A percentile compares a stretch with the other conserved stretches of the same genome.
Evolutionary conservation across 2,888 invertebrate species (phyloP).

Genomic region (Microplitis deprimator): DNA sequence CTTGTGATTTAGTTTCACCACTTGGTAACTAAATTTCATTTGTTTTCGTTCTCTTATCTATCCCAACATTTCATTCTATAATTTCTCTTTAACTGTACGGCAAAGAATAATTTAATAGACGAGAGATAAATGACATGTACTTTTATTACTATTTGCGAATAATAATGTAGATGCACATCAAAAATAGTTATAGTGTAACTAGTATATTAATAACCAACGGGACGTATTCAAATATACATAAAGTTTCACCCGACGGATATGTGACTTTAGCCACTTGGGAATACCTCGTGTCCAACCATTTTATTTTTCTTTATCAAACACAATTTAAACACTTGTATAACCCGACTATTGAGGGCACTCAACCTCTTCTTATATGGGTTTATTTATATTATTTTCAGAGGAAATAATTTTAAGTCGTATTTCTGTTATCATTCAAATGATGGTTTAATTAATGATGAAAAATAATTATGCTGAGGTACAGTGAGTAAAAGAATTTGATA

Average conservation of each 20-base stretch:
- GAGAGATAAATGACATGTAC: neutral
- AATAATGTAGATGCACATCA: neutral
- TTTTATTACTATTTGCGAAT: neutral
- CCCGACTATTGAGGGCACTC: neutral
- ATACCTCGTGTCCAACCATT: neutral
- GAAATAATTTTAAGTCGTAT: neutral
- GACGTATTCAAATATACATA: neutral
- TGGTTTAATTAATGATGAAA: neutral
- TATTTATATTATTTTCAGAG: neutral
- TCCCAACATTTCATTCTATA: conserved; percentile 16
- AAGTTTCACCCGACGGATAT: neutral
- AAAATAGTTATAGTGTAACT: too few species aligned
- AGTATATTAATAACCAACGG: conserved; percentile 11
- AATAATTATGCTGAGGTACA: too few species aligned
- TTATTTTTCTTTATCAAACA: neutral
- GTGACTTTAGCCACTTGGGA: neutral
- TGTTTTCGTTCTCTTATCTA: neutral
- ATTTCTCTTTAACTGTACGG: conserved; percentile 18
- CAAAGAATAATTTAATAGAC: neutral
- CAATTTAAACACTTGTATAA: neutral
- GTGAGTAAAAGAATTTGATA: neutral
- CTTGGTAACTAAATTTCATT: conserved; percentile 41
- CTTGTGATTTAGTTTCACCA: conserved; percentile 55
- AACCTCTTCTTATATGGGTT: neutral
- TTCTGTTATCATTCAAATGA: neutral